Conservation (phyloP, 2,888 invertebrate species). For the Dolomedes plantarius region DNA sequence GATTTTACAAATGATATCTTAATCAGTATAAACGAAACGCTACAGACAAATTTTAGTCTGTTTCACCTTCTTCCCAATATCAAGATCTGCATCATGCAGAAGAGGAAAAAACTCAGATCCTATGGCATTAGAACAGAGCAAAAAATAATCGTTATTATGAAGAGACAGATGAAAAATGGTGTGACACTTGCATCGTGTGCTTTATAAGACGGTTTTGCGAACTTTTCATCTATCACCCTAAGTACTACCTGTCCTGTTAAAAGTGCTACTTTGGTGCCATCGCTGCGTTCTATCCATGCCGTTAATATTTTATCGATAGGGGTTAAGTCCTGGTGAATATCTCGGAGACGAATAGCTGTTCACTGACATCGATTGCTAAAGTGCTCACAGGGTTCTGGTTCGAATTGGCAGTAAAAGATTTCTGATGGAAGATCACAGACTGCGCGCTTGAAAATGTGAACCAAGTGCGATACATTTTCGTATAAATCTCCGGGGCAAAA, state of each 20-base stretch:
- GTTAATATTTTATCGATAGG: constrained; percentile 15
- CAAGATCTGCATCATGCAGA: too few species aligned
- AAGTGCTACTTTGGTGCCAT: constrained; percentile 8
- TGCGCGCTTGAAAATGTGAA: too few species aligned
- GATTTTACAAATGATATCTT: too few species aligned
- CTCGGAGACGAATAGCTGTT: background rate
- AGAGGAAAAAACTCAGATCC: too few species aligned
- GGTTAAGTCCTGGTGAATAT: background rate
- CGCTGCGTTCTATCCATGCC: background rate
- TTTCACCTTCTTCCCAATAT: too few species aligned
- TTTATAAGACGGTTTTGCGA: constrained; percentile 53
- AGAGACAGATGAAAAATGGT: constrained; percentile 61
- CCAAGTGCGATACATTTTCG: too few species aligned
- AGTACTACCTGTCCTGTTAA: constrained; percentile 62
- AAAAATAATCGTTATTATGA: constrained; percentile 12
- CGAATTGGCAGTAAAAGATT: too few species aligned
- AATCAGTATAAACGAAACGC: too few species aligned
- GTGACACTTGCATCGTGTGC: constrained; percentile 59
- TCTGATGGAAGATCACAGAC: background rate
- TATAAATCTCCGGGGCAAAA: too few species aligned
- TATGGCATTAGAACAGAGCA: too few species aligned
- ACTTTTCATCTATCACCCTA: constrained; percentile 61
- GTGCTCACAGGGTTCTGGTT: background rate
- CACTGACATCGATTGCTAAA: background rate
- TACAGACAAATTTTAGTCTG: too few species aligned